Conservation (phyloP, 2,888 invertebrate genomes). For the Matsumyia berberina region DNA sequence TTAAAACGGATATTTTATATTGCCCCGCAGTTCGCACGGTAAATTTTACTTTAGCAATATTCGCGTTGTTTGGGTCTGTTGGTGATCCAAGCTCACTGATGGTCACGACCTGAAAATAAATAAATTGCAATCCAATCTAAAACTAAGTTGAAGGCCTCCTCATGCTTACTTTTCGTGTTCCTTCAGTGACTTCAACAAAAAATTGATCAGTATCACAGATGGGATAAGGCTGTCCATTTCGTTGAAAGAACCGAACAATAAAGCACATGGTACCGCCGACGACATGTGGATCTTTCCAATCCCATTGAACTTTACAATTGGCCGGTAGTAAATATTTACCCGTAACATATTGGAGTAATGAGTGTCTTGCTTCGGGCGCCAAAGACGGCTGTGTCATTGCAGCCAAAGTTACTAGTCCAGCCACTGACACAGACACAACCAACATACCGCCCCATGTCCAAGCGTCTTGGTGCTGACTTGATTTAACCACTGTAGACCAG, state of each 20-base stretch:
- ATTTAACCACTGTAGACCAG: constrained; percentile 94
- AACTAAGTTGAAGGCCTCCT: no score
- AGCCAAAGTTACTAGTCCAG: constrained; percentile 94
- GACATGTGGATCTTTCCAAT: constrained; percentile 94
- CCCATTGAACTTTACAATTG: constrained; percentile 92
- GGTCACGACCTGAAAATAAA: constrained; percentile 88
- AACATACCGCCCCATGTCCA: constrained; percentile 97
- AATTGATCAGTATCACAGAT: constrained; percentile 97
- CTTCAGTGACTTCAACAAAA: constrained; percentile 93
- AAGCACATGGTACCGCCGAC: constrained; percentile 97
- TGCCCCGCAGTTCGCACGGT: constrained; percentile 95
- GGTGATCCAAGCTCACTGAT: constrained; percentile 95
- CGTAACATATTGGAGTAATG: constrained; percentile 94
- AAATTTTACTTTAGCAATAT: constrained; percentile 95
- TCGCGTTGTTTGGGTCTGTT: constrained; percentile 92
- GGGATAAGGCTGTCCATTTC: constrained; percentile 97
- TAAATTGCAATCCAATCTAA: background rate
- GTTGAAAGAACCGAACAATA: constrained; percentile 94
- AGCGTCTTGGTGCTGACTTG: constrained; percentile 93
- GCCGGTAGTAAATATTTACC: constrained; percentile 95
- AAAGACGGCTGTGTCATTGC: constrained; percentile 96
- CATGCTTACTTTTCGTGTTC: constrained; percentile 88
- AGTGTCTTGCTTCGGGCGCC: constrained; percentile 95
- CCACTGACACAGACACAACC: constrained; percentile 94
- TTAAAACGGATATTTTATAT: constrained; percentile 93